Base-by-base conservation (phyloP, 1,140 invertebrate genomes). In the Vollenhovia emeryi region DNA sequence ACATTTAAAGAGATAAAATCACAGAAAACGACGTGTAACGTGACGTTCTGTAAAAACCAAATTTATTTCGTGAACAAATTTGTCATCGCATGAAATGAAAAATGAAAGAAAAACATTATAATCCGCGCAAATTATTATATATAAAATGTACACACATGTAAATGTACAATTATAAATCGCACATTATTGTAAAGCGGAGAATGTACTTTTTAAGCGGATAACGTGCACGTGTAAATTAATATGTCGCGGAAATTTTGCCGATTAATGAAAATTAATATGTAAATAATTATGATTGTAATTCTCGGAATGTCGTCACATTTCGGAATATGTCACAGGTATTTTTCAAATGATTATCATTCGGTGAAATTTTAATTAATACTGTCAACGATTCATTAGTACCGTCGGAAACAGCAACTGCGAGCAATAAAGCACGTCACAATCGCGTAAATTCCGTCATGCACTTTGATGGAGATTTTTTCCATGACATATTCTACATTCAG, bases 291-390 rank as follows among this genome's bases (percentile, higher is more conserved):
- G 40, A 82, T 82, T 57, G 43, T 59, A 82, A 73, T 59, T 33
- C 24, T 43, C 59, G 40, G 50, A 57, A 82, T 73, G 57, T 73
- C 57, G 66, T 59, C 40, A 24, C 36, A 21, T 57, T 82, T 82
- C 24, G 30, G 2, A 66, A 40, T 45, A 24, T 18, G 60, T 57
- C 50, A 33, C 36, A 71, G 9, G n/a, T 27, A 73, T 82, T 82
- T 71, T 73, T 82, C 27, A 71, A 71, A 45, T 68, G 0, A 79
- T 82, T 43, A 82, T 82, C 66, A 71, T 57, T 27, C n/a, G 4
- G 11, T 57, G 36, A 45, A 82, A n/a, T 71, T 82, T 82, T 73
- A 82, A 82, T 82, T 73, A 82, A 82, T 71, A 45, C 36, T 57
- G 78, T 57, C 50, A 43, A 40, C 66, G 30, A 73, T 82, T 57